Base-by-base conservation (phyloP, 2,797 vertebrate genomes). In the Malacoctenus gilli region DNA sequence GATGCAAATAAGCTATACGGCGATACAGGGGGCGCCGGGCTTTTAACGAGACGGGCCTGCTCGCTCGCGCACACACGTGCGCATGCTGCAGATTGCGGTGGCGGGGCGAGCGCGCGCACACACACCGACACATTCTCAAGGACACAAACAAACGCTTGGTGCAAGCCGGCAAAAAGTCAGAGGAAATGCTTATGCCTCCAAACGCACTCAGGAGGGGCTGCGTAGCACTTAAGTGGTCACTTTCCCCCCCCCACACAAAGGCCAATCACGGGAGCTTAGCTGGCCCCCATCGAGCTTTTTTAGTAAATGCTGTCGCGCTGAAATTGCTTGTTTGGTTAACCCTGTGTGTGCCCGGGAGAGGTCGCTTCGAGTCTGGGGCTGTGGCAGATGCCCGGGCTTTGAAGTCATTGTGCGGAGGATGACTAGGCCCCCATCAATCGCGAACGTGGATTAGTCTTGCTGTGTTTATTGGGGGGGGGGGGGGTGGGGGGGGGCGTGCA, bases 251-350 rank as follows among this genome's bases (percentile, higher is more conserved):
- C 54, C 78, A 79, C 79, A 87, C 78, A 84, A 83, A 84, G 75
- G 72, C 75, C 72, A 75, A 81, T 80, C 62, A 75, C 80, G 71
- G 71, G 49, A 86, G 87, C 85, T 90, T 89, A 89, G 79, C 79
- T 37, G 44, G 55, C 38, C 41, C n/a, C 61, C 65, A 72, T 70
- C 64, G 62, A 64, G 81, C 79, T 67, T 75, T 25, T 85, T 79
- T 66, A 78, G 72, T 57, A 65, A 81, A 80, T 41, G 63, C 73
- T 41, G 59, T 57, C 6, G 3, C 12, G 14, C 68, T 63, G 53
- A 79, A 80, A 74, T 48, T 28, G 59, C 73, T 61, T 51, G 68
- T 69, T 73, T 61, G 36, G 59, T 76, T 80, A 76, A 78, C 76
- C 68, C 67, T 28, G 41, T 65, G 48, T 14, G 41, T n/a, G n/a